These are phyloP conservation scores for Folsomia manolachei DNA, from an alignment of 2,888 invertebrate species.

Conservation along the genomic window DNA sequence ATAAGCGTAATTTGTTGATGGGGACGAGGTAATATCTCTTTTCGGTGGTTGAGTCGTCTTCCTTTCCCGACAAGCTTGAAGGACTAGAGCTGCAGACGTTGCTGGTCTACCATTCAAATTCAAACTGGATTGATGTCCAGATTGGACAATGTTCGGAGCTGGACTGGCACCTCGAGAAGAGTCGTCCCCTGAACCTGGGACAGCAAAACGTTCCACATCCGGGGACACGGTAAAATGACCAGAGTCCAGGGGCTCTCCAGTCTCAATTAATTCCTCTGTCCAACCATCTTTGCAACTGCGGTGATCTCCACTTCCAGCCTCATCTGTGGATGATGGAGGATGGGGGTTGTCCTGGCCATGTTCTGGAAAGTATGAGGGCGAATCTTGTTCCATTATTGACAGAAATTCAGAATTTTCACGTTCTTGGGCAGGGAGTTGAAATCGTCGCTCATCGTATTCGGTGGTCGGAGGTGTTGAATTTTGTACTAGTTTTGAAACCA, in stretches of 20 bases:
- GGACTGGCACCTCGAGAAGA: conserved; percentile 36
- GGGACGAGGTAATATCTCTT: not conserved
- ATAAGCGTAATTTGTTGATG: not conserved
- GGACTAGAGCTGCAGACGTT: conserved; percentile 5
- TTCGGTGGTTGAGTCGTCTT: not conserved
- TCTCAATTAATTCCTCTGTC: not conserved
- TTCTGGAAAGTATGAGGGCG: too few relatives aligned
- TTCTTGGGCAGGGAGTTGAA: too few relatives aligned
- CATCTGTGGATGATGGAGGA: too few relatives aligned
- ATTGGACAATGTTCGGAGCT: not conserved
- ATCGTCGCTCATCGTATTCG: too few relatives aligned
- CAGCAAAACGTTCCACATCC: conserved; percentile 25
- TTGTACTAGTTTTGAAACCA: too few relatives aligned
- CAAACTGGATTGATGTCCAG: not conserved
- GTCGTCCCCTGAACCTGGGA: conserved; percentile 16
- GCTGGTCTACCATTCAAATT: not conserved
- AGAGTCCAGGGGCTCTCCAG: conserved; percentile 40
- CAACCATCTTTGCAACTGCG: too few relatives aligned
- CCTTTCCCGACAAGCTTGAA: not conserved
- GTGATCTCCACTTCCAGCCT: too few relatives aligned
- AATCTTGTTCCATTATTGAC: too few relatives aligned
- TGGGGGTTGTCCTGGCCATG: too few relatives aligned
- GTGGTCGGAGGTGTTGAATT: too few relatives aligned
- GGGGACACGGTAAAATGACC: conserved; percentile 47
- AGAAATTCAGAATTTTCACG: too few relatives aligned